Percentiles rank a stretch among this genome's conserved stretches.
These are phyloP conservation scores for Polypedilum vanderplanki DNA, from an alignment of 1,140 invertebrate species.

Conservation along the genomic window DNA sequence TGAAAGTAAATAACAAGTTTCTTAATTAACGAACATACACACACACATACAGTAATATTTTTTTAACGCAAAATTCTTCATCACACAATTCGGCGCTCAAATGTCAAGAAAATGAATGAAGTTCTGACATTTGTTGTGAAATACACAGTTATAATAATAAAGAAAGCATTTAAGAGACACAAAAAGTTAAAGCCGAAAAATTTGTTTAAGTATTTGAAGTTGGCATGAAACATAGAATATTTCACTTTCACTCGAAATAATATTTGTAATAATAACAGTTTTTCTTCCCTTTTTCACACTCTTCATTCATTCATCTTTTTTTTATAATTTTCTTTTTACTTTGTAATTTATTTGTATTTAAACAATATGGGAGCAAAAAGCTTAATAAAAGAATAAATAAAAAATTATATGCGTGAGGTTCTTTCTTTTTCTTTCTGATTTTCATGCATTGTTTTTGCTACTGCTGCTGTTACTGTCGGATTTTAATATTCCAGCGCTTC, in stretches of 20 bases:
- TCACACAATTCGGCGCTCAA: not conserved
- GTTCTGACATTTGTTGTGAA: not conserved
- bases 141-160: not conserved
- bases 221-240: not conserved
- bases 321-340: constrained; percentile 7
- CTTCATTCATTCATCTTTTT: not conserved
- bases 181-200: not conserved
- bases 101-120: not conserved
- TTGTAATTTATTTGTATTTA: constrained; percentile 29
- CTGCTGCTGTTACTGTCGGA: not conserved
- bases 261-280: constrained; percentile 27
- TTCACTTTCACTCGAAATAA: constrained; percentile 20
- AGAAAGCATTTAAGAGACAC: not conserved
- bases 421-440: not conserved
- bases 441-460: too few relatives aligned
- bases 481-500: not conserved
- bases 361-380: constrained; percentile 22
- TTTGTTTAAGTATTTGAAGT: not conserved
- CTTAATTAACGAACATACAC: not conserved
- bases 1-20: not conserved
- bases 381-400: constrained; percentile 27
- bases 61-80: not conserved
- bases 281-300: not conserved
- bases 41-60: too few relatives aligned
- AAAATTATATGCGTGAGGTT: constrained; percentile 17